phyloP scores from a whole-genome alignment of 2,797 vertebrate species.

The Steatocranus sp. region DNA sequence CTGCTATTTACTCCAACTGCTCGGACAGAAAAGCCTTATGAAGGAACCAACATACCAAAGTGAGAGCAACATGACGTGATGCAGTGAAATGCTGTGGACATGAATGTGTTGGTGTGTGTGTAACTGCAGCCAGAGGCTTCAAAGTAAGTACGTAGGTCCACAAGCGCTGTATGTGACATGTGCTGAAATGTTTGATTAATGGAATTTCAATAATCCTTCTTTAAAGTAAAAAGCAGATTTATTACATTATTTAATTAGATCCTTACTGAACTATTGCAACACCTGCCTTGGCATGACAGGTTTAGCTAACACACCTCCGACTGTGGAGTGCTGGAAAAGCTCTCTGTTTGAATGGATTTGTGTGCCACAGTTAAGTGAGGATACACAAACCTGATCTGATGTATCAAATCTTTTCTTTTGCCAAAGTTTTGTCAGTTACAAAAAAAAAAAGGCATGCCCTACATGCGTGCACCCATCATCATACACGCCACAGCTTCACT shows the following conservation, averaged over 20 bases:
- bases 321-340: not conserved
- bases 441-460: not conserved
- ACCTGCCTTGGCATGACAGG: not conserved
- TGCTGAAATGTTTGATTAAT: not conserved
- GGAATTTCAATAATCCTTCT: not conserved
- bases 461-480: not conserved
- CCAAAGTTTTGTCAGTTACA: not conserved
- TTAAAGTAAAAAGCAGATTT: not conserved
- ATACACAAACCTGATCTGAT: not conserved
- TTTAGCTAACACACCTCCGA: not conserved
- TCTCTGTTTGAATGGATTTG: not conserved
- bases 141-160: not conserved
- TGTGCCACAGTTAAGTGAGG: not conserved
- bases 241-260: not conserved
- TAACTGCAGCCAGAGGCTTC: slow-evolving; percentile 56
- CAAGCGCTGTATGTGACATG: not conserved
- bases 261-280: not conserved
- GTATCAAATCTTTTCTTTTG: fast-evolving
- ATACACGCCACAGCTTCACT: not conserved
- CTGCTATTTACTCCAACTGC: not conserved
- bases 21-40: slow-evolving; percentile 12
- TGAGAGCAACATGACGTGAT: slow-evolving; percentile 38
- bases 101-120: not conserved
- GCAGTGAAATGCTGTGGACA: slow-evolving; percentile 1
- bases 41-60: slow-evolving; percentile 39